Base-by-base conservation (phyloP, 2,888 invertebrate species). In the Platypus cylindrus region DNA sequence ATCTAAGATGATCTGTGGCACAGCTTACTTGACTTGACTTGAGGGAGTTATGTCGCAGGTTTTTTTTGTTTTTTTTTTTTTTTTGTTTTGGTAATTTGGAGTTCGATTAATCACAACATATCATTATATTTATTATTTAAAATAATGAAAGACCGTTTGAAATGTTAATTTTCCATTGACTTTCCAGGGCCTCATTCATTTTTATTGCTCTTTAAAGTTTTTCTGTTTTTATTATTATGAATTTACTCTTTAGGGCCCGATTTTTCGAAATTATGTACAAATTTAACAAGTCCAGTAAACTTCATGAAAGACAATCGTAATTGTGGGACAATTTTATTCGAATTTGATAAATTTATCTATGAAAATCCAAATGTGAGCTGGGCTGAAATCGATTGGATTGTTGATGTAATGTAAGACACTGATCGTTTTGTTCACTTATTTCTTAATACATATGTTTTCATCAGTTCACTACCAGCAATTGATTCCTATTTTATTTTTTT, bases 341-440 rank as follows among this genome's bases (percentile, higher is more conserved):
- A 73, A 30, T 78, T 78, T 64, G 74, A 75, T 58, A 65, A 65
- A 48, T 64, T 69, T 45, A 55, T 73, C 36, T 64, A 63, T 44
- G 66, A 72, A 48, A 68, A 75, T 41, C 66, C 68, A 4, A 67
- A 72, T 44, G 70, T 72, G 41, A 70, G 72, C 46, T 86, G 85
- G 84, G 56, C 68, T 8, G 76, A 78, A 54, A 63, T 81, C 41
- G 71, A 73, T 37, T 85, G 83, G 79, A 65, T 77, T 50, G 63
- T 70, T 11, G 62, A 67, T 52, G 67, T 68, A 54, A 63, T 72
- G 78, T 78, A 58, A 70, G 73, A 68, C 13, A 4, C n/a, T n/a
- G n/a, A n/a, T n/a, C n/a, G n/a, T n/a, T n/a, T n/a, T n/a, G n/a
- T n/a, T n/a, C n/a, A n/a, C n/a, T n/a, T n/a, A n/a, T n/a, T n/a